Evolutionary conservation across 2,888 invertebrate species (phyloP).

Genomic region (Tinea trinotella): DNA sequence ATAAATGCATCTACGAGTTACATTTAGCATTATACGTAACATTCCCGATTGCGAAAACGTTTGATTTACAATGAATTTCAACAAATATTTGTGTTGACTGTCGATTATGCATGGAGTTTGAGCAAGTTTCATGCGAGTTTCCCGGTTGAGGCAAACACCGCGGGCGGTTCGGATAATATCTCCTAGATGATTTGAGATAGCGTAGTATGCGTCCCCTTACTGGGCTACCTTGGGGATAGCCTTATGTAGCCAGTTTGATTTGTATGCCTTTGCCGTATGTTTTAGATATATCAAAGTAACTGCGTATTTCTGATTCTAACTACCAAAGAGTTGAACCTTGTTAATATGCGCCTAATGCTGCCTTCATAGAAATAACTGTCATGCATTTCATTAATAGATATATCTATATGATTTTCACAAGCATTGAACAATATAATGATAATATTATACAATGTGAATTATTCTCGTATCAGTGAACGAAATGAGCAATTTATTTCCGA

Average conservation of each 20-base stretch:
- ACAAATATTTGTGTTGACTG: not conserved
- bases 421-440: too few relatives aligned
- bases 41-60: not conserved
- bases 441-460: not conserved
- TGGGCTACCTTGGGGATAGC: constrained; percentile 19
- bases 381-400: not conserved
- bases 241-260: constrained; percentile 17
- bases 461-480: not conserved
- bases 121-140: constrained; percentile 4
- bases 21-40: not conserved
- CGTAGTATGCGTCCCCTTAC: constrained; percentile 16
- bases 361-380: not conserved
- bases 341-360: not conserved
- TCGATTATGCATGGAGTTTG: constrained; percentile 7
- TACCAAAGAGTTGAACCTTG: not conserved
- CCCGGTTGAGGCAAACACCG: constrained; percentile 12
- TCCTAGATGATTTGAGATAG: constrained; percentile 14
- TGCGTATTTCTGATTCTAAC: not conserved
- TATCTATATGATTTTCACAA: not conserved
- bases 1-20: not conserved
- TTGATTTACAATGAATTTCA: not conserved
- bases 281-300: constrained; percentile 9
- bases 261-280: not conserved
- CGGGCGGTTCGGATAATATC: constrained; percentile 18
- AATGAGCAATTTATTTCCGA: not conserved